A percentile compares a stretch with the other conserved stretches of the same genome.
Evolutionary conservation across 2,113 vertebrate genomes (phyloP).

Genomic region (Peromyscus polionotus): DNA sequence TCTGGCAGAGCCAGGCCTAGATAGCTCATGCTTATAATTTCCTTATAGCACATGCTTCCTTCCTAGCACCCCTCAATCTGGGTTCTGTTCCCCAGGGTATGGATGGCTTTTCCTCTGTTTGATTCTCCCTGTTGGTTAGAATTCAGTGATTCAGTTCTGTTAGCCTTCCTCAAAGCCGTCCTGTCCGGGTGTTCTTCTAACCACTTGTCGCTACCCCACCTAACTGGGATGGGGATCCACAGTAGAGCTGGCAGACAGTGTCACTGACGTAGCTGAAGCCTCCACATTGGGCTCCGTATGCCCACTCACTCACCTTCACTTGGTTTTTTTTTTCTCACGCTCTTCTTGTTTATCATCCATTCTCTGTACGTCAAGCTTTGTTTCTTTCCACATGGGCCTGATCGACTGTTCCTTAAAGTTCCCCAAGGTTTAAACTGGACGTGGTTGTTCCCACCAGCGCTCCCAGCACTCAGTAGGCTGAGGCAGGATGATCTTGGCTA

Average conservation of each 20-base stretch:
- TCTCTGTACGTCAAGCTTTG: neutral
- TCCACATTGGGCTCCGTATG: neutral
- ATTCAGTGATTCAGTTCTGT: neutral
- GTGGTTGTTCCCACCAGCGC: too few species aligned
- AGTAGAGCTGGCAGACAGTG: neutral
- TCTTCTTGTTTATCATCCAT: neutral
- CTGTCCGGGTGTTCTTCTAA: neutral
- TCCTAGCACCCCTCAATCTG: neutral
- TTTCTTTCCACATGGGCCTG: neutral
- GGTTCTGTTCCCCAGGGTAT: neutral
- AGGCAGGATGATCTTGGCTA: neutral
- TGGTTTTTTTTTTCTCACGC: neutral
- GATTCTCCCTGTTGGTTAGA: neutral
- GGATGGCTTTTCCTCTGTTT: neutral
- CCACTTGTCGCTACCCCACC: neutral
- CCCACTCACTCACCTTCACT: neutral
- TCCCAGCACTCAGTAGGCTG: neutral
- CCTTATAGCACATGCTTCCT: neutral
- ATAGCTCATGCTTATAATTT: neutral
- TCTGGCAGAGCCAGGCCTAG: neutral
- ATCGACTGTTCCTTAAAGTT: constrained; percentile 6
- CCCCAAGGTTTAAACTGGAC: neutral
- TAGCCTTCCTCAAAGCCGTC: neutral
- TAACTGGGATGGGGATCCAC: neutral
- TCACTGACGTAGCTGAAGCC: neutral